Percentiles rank a stretch among this genome's conserved stretches.
phyloP scores from a whole-genome alignment of 2,113 vertebrate species.

The Candoia aspera region DNA sequence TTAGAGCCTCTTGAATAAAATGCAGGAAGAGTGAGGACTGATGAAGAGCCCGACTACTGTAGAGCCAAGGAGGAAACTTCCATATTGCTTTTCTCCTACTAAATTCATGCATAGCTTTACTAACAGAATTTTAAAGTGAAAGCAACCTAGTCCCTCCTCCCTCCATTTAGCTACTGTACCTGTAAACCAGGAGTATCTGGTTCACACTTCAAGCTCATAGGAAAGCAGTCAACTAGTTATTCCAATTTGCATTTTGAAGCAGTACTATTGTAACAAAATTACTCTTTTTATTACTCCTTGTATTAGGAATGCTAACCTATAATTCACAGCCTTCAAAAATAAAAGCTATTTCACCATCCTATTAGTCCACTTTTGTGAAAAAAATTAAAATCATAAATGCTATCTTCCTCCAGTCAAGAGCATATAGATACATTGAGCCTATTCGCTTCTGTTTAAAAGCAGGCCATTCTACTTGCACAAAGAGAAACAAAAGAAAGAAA shows the following conservation, averaged over 20 bases:
- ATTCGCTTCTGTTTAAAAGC: neutral
- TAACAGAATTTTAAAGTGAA: slow-evolving; percentile 61
- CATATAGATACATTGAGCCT: neutral
- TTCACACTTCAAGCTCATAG: slow-evolving; percentile 1
- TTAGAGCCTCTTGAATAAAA: slow-evolving; percentile 85
- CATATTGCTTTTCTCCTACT: slow-evolving; percentile 76
- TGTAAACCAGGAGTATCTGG: slow-evolving; percentile 60
- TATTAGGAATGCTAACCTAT: neutral
- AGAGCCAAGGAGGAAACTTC: slow-evolving; percentile 76
- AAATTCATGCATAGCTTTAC: slow-evolving; percentile 69
- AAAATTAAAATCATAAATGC: neutral
- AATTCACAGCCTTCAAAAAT: neutral
- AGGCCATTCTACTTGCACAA: neutral
- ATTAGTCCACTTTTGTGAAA: neutral
- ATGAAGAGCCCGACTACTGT: slow-evolving; percentile 71
- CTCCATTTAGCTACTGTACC: slow-evolving; percentile 59
- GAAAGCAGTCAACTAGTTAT: slow-evolving; percentile 47
- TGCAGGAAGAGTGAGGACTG: slow-evolving; percentile 82
- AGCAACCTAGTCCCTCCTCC: slow-evolving; percentile 17
- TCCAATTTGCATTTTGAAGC: neutral
- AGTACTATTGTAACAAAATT: neutral
- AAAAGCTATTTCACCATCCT: neutral
- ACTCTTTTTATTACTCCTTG: neutral
- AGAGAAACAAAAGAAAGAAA: neutral
- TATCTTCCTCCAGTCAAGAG: neutral